Percentiles rank a stretch among this genome's conserved stretches.
Conservation (phyloP, 2,888 invertebrate species). For the Oxyscelio sp. region DNA sequence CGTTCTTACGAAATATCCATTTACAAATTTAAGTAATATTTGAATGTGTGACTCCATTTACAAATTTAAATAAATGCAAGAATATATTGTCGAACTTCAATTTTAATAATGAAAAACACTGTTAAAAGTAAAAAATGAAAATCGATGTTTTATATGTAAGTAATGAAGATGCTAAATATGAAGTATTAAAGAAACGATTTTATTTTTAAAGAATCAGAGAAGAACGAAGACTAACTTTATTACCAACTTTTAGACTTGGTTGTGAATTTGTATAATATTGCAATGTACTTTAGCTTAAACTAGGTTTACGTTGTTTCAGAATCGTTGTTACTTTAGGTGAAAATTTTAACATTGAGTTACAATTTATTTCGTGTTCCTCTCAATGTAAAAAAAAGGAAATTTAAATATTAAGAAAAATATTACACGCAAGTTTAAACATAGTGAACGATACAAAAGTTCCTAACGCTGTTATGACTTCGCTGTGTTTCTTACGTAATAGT, state of each 20-base stretch:
- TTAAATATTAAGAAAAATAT: background rate
- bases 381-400: constrained; percentile 45
- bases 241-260: constrained; percentile 43
- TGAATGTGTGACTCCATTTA: no score
- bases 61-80: no score
- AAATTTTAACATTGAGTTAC: constrained; percentile 64
- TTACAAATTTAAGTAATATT: no score
- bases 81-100: no score
- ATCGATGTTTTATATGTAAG: background rate
- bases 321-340: constrained; percentile 67
- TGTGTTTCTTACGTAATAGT: constrained; percentile 49
- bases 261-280: constrained; percentile 65
- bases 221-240: background rate
- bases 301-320: constrained; percentile 56
- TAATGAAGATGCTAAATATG: background rate
- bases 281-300: constrained; percentile 52
- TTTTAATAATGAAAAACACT: no score
- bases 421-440: constrained; percentile 32
- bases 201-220: background rate
- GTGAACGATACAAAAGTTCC: constrained; percentile 53
- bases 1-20: no score
- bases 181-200: background rate
- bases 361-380: constrained; percentile 60
- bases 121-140: background rate
- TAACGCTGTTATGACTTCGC: constrained; percentile 52